A percentile compares a stretch with the other conserved stretches of the same genome.
Evolutionary conservation across 2,797 vertebrate species (phyloP).

Genomic region (Artibeus jamaicensis): DNA sequence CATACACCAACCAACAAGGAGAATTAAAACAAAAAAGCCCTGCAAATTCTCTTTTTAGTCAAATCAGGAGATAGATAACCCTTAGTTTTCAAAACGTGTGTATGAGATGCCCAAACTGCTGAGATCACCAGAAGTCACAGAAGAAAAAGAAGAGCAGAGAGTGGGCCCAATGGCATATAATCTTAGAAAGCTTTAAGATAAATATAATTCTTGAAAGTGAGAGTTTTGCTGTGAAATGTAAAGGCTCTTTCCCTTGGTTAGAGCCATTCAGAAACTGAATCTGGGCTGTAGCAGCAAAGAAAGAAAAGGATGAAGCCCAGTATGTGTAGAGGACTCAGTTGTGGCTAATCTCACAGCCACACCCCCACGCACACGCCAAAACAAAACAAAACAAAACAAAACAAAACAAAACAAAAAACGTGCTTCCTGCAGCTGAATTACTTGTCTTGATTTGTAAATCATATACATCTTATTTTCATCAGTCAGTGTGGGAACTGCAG

Average conservation of each 20-base stretch:
- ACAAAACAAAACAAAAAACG: no score
- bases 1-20: neutral
- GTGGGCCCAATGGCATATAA: neutral
- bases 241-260: neutral
- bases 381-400: no score
- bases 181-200: neutral
- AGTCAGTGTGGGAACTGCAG: neutral
- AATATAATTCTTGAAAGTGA: neutral
- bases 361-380: no score
- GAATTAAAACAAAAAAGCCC: neutral
- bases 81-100: neutral
- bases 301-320: neutral
- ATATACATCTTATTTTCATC: neutral
- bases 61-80: neutral
- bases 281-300: neutral
- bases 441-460: neutral
- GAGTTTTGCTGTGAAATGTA: neutral
- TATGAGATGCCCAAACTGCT: neutral
- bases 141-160: neutral
- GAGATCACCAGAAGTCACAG: neutral
- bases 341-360: neutral
- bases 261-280: neutral
- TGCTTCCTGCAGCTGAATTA: neutral
- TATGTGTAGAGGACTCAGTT: neutral
- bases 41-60: neutral